Conservation (phyloP, 1,140 invertebrate species). For the Magallana gigas region DNA sequence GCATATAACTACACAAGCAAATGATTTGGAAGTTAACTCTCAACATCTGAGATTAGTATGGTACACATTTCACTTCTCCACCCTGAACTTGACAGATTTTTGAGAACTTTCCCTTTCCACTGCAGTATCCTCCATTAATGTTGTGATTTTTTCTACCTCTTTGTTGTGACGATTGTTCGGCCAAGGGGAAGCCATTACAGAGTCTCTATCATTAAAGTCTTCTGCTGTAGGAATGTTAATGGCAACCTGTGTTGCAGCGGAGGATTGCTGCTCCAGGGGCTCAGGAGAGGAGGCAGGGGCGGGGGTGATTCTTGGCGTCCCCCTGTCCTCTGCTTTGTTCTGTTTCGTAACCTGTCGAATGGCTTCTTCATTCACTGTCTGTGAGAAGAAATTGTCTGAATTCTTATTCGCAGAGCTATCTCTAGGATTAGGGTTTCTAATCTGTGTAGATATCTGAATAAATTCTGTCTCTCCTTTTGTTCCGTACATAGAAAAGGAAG, state of each 20-base stretch:
- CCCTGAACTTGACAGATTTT: conserved; percentile 57
- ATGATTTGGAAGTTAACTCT: too few species aligned
- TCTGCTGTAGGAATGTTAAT: conserved; percentile 69
- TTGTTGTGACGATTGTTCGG: conserved; percentile 29
- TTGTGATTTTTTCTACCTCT: conserved; percentile 57
- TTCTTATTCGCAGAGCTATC: not conserved
- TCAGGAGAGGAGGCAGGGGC: conserved; percentile 50
- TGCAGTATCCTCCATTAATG: conserved; percentile 52
- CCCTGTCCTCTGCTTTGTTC: conserved; percentile 45
- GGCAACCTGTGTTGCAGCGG: conserved; percentile 41
- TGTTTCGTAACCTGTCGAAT: conserved; percentile 53
- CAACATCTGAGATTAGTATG: too few species aligned
- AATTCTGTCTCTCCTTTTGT: conserved; percentile 64
- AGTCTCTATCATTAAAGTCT: conserved; percentile 60
- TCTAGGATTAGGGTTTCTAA: conserved; percentile 53
- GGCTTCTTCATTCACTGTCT: conserved; percentile 48
- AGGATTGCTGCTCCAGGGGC: conserved; percentile 26
- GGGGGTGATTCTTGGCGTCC: conserved; percentile 14
- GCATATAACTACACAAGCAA: too few species aligned
- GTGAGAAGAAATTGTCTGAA: conserved; percentile 40
- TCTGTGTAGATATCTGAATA: conserved; percentile 65
- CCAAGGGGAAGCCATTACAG: conserved; percentile 55
- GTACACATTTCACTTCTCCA: conserved; percentile 36
- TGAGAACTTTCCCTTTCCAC: conserved; percentile 42
- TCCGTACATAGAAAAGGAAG: conserved; percentile 54